Evolutionary conservation across 2,797 vertebrate species (phyloP), one percentile per base, ranked within the genome.

Genomic region (Cyclura pinguis): DNA sequence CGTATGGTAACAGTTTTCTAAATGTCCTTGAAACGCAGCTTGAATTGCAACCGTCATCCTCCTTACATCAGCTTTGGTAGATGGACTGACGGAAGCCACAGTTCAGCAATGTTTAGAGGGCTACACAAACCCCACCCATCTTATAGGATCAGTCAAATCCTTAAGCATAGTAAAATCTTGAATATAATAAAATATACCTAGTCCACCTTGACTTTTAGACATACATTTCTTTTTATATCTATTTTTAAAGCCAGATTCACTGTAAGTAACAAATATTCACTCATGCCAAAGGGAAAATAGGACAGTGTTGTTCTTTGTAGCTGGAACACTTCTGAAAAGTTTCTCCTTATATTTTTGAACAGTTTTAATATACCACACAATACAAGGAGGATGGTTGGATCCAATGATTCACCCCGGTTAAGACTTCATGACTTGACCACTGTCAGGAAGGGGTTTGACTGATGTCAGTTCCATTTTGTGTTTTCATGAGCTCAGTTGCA

Each of bases 381-480:
- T 87, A 64, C 69, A 14, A 0, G 83, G 2, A 0, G 76, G 88
- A 89, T 82, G 90, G 91, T 42, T 14, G 86, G 6, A 3, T 76
- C 64, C 73, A n/a, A 88, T 76, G 5, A 89, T 89, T 89, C 93
- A 78, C 32, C 74, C 84, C 22, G 57, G 1, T 91, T 94, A 91
- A 80, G 57, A 59, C 13, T 59, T 59, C 57, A 59, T 59, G 57
- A 59, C 14, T 59, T 59, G 57, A 59, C 57, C 57, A 18, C 16
- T 59, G 57, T 16, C 57, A 18, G 81, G 92, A 92, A 88, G 16
- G 14, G 22, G 84, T 57, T 81, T 22, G 69, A 86, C 57, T 20
- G 57, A 18, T 59, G 4, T 59, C 38, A 90, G 47, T 29, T 35
- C 82, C 42, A 42, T 82, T 91, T 92, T 87, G 29, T 81, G 1